These are phyloP conservation scores for Eidolon dupreanum DNA, from an alignment of 2,797 vertebrate species.

Conservation along the genomic window DNA sequence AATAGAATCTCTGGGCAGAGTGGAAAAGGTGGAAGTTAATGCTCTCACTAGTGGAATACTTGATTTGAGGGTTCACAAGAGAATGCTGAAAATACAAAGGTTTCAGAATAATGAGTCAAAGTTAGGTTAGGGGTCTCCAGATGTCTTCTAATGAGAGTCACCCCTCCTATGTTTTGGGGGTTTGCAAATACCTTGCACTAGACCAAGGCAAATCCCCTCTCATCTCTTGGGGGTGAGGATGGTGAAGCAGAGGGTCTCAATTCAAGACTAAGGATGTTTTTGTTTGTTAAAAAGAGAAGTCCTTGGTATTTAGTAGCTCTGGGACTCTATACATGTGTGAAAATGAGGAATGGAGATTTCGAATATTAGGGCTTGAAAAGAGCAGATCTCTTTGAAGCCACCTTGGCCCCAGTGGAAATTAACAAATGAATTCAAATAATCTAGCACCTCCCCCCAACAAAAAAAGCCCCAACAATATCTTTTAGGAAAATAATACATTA, in stretches of 20 bases:
- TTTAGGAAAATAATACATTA: not conserved
- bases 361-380: not conserved
- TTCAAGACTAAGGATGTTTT: not conserved
- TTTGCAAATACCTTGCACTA: not conserved
- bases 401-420: not conserved
- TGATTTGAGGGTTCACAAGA: not conserved
- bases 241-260: not conserved
- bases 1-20: not conserved
- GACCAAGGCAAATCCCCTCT: not conserved
- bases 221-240: not conserved
- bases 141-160: not conserved
- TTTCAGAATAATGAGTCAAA: not conserved
- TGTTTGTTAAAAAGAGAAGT: slow-evolving; percentile 32
- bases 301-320: not conserved
- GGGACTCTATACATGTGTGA: not conserved
- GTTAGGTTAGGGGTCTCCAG: not conserved
- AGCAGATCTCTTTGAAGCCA: not conserved
- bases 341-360: not conserved
- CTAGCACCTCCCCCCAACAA: not conserved
- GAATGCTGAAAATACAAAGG: not conserved
- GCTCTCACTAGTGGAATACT: not conserved
- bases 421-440: slow-evolving; percentile 17
- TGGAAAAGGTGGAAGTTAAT: not conserved
- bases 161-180: not conserved
- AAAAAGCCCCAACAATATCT: not conserved